These are phyloP conservation scores for Limanda limanda DNA, from an alignment of 2,113 vertebrate species.

Conservation along the genomic window DNA sequence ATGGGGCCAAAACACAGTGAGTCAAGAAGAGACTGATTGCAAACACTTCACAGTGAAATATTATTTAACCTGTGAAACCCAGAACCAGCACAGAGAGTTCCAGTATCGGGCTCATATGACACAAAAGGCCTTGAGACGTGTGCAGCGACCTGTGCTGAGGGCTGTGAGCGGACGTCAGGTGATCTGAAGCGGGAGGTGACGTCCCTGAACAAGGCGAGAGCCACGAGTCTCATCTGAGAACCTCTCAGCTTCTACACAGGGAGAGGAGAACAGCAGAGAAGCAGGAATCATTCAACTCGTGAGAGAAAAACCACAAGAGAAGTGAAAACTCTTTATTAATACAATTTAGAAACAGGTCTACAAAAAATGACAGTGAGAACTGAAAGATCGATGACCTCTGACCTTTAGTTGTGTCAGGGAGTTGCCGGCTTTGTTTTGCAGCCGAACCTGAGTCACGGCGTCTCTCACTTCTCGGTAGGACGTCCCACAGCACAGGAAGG, in stretches of 20 bases:
- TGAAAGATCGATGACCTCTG: slow-evolving; percentile 5
- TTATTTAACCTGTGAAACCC: no score
- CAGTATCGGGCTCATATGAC: no score
- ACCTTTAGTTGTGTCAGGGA: slow-evolving; percentile 68
- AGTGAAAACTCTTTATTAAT: no score
- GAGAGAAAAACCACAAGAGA: no score
- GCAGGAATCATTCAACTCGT: neutral
- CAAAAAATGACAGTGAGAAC: no score
- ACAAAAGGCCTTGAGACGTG: no score
- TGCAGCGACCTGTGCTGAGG: slow-evolving; percentile 62
- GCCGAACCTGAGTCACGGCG: slow-evolving; percentile 50
- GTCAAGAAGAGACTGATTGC: no score
- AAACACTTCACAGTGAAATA: no score
- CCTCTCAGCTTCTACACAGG: slow-evolving; percentile 52
- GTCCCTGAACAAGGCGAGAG: slow-evolving; percentile 76
- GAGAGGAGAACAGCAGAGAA: neutral
- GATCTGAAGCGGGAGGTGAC: slow-evolving; percentile 71
- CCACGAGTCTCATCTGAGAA: slow-evolving; percentile 51
- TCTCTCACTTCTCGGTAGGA: slow-evolving; percentile 67
- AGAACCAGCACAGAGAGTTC: no score
- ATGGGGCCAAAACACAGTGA: neutral
- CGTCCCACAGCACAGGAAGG: slow-evolving; percentile 74
- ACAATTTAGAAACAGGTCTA: no score
- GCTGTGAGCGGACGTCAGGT: slow-evolving; percentile 26
- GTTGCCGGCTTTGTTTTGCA: slow-evolving; percentile 27